Conservation (phyloP, 2,797 vertebrate genomes). For the Corythornis leucogaster region DNA sequence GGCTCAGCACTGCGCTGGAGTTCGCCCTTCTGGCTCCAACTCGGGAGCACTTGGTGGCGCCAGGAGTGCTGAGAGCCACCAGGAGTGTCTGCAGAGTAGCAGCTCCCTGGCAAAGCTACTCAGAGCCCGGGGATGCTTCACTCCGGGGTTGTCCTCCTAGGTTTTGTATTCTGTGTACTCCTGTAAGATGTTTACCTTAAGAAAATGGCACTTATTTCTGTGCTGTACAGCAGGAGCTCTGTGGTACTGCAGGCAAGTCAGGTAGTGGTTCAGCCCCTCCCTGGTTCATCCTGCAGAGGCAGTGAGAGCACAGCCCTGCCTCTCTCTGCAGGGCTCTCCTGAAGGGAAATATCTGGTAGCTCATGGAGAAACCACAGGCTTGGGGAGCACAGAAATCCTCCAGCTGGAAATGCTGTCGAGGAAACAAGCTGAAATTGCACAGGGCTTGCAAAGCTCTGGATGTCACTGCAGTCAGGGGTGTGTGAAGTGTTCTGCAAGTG, state of each 20-base stretch:
- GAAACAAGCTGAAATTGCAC: neutral
- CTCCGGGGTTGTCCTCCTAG: neutral
- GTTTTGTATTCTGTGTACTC: neutral
- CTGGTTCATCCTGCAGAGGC: neutral
- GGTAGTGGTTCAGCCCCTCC: neutral
- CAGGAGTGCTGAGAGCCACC: neutral
- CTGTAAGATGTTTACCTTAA: neutral
- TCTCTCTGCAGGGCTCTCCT: neutral
- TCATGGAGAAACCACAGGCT: neutral
- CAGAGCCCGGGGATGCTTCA: neutral
- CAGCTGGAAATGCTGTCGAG: neutral
- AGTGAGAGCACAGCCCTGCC: neutral
- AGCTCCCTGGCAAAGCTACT: neutral
- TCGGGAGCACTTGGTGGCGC: neutral
- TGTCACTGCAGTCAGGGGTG: neutral
- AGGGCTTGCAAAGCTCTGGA: neutral
- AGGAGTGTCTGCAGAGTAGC: neutral
- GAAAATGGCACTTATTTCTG: neutral
- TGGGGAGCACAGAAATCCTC: neutral
- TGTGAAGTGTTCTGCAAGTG: neutral
- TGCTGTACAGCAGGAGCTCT: neutral
- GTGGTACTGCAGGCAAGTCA: fast-evolving
- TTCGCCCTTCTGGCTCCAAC: neutral
- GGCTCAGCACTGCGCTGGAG: neutral
- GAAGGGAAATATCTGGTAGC: fast-evolving